These are phyloP conservation scores for Psophia crepitans DNA, from an alignment of 2,113 vertebrate species.

Conservation along the genomic window DNA sequence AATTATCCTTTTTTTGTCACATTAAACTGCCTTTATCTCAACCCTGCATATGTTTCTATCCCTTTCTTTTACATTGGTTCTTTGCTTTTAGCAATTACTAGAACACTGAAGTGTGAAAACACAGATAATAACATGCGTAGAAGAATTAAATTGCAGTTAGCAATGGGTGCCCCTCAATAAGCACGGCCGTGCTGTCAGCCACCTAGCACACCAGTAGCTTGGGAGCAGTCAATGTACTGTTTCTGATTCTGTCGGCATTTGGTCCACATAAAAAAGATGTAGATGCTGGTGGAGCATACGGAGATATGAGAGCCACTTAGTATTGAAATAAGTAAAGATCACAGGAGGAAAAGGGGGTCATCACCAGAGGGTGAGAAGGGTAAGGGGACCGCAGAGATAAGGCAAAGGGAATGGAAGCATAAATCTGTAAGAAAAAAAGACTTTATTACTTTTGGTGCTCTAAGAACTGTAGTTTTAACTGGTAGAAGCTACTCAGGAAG, in stretches of 20 bases:
- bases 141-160: background rate
- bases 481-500: background rate
- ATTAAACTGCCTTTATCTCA: too few relatives aligned
- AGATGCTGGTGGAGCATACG: background rate
- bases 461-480: background rate
- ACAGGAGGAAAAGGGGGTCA: background rate
- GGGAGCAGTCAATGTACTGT: background rate
- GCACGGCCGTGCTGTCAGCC: background rate
- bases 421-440: background rate
- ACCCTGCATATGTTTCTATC: background rate
- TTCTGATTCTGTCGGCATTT: background rate
- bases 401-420: background rate
- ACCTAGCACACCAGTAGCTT: background rate
- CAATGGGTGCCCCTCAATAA: background rate
- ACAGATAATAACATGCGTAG: background rate
- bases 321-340: background rate
- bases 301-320: background rate
- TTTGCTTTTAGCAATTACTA: background rate
- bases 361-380: background rate
- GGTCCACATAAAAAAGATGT: background rate
- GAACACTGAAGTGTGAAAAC: background rate
- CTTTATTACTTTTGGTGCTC: background rate
- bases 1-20: too few relatives aligned
- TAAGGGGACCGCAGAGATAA: background rate
- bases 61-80: background rate